phyloP scores from a whole-genome alignment of 2,113 vertebrate species.

The Arothron firmamentum region DNA sequence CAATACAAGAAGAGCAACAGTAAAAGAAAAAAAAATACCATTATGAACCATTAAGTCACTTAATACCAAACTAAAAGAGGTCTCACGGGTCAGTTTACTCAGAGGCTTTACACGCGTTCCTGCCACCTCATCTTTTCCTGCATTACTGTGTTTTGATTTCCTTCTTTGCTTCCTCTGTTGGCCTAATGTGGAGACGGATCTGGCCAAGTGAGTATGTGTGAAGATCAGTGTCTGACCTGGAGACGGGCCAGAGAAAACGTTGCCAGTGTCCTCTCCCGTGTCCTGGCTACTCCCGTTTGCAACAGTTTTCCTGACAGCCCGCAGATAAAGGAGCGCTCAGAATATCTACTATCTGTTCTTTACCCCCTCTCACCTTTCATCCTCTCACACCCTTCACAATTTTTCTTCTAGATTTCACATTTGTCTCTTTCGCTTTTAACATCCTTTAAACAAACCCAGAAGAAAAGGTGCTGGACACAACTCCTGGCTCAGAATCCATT shows the following conservation, averaged over 20 bases:
- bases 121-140: not conserved
- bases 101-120: not conserved
- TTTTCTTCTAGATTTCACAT: slow-evolving; percentile 3
- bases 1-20: too few species aligned
- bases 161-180: slow-evolving; percentile 11
- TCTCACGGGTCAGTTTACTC: too few species aligned
- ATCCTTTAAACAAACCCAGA: slow-evolving; percentile 17
- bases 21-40: too few species aligned
- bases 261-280: slow-evolving; percentile 20
- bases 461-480: not conserved
- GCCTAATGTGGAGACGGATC: slow-evolving; percentile 4
- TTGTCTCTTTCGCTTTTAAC: slow-evolving; percentile 5
- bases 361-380: slow-evolving; percentile 10
- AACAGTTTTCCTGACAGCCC: slow-evolving; percentile 13
- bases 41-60: too few species aligned
- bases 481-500: slow-evolving; percentile 31
- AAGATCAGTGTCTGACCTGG: slow-evolving; percentile 43
- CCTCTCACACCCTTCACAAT: not conserved
- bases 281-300: slow-evolving; percentile 36
- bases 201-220: slow-evolving; percentile 7
- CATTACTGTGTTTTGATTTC: slow-evolving; percentile 11
- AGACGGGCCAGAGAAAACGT: slow-evolving; percentile 43
- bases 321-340: slow-evolving; percentile 20
- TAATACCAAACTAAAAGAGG: too few species aligned
- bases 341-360: slow-evolving; percentile 8